These are phyloP conservation scores for Eurystomus glaucurus DNA, from an alignment of 2,797 vertebrate genomes.

Conservation along the genomic window DNA sequence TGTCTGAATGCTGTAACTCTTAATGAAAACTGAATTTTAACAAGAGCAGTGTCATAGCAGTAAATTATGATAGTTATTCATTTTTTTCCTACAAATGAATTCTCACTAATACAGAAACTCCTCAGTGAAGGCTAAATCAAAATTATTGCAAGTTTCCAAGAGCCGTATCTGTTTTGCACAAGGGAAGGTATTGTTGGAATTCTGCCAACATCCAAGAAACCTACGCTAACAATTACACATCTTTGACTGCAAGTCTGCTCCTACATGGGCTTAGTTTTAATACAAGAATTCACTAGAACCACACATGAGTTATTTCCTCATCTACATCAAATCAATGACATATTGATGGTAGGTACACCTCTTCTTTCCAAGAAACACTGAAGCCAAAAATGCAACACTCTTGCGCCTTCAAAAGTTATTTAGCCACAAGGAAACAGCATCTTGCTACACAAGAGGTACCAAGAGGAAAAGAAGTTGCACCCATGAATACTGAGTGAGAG, in stretches of 20 bases:
- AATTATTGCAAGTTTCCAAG: neutral
- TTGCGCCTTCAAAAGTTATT: neutral
- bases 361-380: neutral
- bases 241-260: neutral
- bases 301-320: neutral
- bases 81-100: neutral
- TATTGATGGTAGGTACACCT: neutral
- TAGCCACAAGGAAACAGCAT: neutral
- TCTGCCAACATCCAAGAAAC: neutral
- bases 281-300: neutral
- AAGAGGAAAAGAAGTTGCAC: neutral
- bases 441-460: rapidly evolving
- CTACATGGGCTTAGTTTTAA: neutral
- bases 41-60: neutral
- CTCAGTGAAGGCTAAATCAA: neutral
- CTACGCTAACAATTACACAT: neutral
- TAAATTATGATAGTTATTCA: neutral
- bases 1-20: constrained; percentile 4
- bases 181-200: neutral
- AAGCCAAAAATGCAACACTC: neutral
- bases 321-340: neutral
- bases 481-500: neutral
- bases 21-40: constrained; percentile 51
- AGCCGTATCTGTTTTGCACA: neutral
- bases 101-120: neutral